These are phyloP conservation scores for Sebastes ruberrimus DNA, from an alignment of 2,797 vertebrate species.

Conservation along the genomic window DNA sequence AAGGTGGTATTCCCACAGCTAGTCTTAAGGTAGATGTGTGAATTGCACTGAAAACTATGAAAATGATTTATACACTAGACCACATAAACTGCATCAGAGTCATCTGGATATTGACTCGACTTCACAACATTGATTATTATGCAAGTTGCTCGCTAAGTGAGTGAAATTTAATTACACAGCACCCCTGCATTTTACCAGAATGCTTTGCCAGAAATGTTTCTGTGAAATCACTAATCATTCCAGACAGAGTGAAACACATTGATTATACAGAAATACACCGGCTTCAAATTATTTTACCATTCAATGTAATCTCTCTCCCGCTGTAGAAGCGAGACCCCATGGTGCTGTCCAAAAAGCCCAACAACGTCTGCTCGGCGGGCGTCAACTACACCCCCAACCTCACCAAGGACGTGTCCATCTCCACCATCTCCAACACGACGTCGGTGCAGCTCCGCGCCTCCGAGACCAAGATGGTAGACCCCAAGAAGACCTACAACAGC, in stretches of 20 bases:
- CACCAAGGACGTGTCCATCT: slow-evolving; percentile 87
- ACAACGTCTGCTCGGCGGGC: slow-evolving; percentile 86
- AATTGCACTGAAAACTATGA: background rate
- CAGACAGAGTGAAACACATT: slow-evolving; percentile 14
- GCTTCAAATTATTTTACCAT: background rate
- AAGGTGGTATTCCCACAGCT: too few relatives aligned
- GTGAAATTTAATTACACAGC: slow-evolving; percentile 10
- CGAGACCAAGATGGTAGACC: slow-evolving; percentile 87
- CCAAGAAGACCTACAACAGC: slow-evolving; percentile 96
- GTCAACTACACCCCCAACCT: slow-evolving; percentile 88
- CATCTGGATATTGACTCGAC: background rate
- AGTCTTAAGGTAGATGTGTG: too few relatives aligned
- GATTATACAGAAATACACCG: background rate
- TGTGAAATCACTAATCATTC: slow-evolving; percentile 22
- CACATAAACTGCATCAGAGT: background rate
- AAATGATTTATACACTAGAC: background rate
- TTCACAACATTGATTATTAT: background rate
- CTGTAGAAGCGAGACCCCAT: slow-evolving; percentile 89
- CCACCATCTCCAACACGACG: slow-evolving; percentile 85
- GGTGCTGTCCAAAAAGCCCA: slow-evolving; percentile 85
- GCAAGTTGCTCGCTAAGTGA: background rate
- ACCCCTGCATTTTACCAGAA: background rate
- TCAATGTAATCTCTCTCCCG: background rate
- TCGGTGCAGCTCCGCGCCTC: slow-evolving; percentile 80
- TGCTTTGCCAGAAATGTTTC: slow-evolving; percentile 11